Evolutionary conservation across 1,140 invertebrate species (phyloP).

Genomic region (Bombus haemorrhoidalis): DNA sequence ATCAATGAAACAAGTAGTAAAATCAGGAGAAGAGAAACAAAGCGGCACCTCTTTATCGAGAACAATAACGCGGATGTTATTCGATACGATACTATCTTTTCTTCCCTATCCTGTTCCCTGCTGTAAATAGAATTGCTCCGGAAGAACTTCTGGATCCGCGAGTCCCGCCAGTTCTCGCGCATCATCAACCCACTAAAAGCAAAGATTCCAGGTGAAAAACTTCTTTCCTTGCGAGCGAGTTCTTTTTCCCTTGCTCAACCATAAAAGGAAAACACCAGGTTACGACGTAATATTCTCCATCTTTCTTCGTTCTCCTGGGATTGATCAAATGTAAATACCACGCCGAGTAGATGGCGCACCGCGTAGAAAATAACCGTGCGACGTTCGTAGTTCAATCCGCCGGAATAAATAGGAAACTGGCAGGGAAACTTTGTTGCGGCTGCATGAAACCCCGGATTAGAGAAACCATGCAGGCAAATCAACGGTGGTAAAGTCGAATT

Average conservation of each 20-base stretch:
- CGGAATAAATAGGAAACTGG: conserved; percentile 18
- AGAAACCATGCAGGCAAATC: not conserved
- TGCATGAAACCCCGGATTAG: not conserved
- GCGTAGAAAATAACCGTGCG: conserved; percentile 31
- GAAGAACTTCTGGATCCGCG: conserved; percentile 54
- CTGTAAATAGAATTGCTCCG: conserved; percentile 26
- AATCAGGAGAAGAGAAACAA: conserved; percentile 31
- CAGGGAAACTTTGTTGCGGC: not conserved
- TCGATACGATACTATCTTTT: conserved; percentile 33
- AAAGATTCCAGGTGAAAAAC: conserved; percentile 20
- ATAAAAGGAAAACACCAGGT: not conserved
- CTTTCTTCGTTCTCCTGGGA: not conserved
- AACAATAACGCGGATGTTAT: conserved; percentile 8
- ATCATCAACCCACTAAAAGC: not conserved
- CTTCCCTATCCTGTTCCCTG: conserved; percentile 7
- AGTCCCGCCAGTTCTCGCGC: not conserved
- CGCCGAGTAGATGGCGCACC: not conserved
- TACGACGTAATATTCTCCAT: not conserved
- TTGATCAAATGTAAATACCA: conserved; percentile 43
- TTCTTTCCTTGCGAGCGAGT: not conserved
- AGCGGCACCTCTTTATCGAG: conserved; percentile 7
- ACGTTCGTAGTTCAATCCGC: not conserved
- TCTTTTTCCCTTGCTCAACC: not conserved
- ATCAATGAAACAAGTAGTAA: conserved; percentile 17
- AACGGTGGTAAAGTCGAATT: not conserved